Evolutionary conservation across 2,888 invertebrate genomes (phyloP), one percentile per base, ranked within the genome.

Genomic region (Callinectes sapidus): DNA sequence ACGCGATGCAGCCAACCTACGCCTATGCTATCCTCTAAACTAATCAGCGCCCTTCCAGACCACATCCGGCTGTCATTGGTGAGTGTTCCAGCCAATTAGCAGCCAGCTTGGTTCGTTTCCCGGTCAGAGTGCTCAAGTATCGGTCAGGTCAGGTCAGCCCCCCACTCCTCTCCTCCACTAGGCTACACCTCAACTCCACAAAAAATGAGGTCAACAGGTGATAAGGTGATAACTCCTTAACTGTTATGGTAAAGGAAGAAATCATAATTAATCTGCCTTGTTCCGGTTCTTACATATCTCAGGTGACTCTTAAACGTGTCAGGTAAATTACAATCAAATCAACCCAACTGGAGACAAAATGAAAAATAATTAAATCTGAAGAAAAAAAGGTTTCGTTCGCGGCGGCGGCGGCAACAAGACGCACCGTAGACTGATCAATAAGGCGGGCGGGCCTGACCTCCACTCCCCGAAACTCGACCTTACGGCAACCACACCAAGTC

Each of bases 351-450:
- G 81, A 81, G 35, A 81, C 81, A 81, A 81, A 81, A 81, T 81
- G 35, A 81, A 81, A 81, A 32, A 2, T 81, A 35, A 81, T 35
- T 32, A 35, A 81, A 32, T 32, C 1, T 81, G 35, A 81, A 81
- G 81, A 81, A 81, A 81, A 81, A 77, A 81, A 81, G 81, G 81
- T 71, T 81, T 81, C 81, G 81, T 35, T 81, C 81, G 81, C 81
- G 81, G 81, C 35, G n/a, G 81, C 81, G 35, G 81, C 35, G 81
- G 35, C 81, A 81, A 81, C 35, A 81, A 35, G 81, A 81, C 35
- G 16, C 81, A 81, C 35, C 81, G 35, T 35, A 35, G 81, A 81
- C 81, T 81, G 81, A 81, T 81, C 81, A 81, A 81, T 81, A 81
- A 81, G 81, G 81, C 81, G 81, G 81, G 81, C 81, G 81, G 81